Base-by-base conservation (phyloP, 1,140 invertebrate species). In the Caenorhabditis elegans region DNA sequence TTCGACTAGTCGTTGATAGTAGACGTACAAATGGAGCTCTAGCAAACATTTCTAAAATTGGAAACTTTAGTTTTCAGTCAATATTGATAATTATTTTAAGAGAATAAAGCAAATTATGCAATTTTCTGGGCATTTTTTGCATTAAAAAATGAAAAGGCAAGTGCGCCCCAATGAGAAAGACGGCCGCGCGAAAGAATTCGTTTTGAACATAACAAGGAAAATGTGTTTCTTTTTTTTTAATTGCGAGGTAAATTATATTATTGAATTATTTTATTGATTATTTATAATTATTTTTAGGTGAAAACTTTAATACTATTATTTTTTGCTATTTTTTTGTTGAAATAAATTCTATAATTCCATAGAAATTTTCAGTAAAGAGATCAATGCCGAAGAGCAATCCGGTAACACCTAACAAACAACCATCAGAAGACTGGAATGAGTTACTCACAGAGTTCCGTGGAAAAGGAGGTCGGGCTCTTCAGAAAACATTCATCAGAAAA, bases 401-500 rank as follows among this genome's bases (percentile, higher is more conserved):
- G 22, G 34, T 39, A 70, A 70, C 60, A 39, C 34, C 60, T 22
- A 70, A 39, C 31, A 70, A 70, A 39, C 60, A 36, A 19, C n/a
- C 17, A 4, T 34, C 60, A 22, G 34, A 39, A 70, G 60, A 70
- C 34, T 39, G n/a, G 34, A 70, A 39, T 43, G 17, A 70, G 10
- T 22, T 70, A 19, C n/a, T 70, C n/a, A 22, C 11, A 1, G 60
- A 70, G n/a, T 70, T 70, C n/a, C 10, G 22, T 22, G 8, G 39
- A 70, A 70, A 70, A 24, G 10, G 11, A 8, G 60, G 60, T 2
- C 60, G 60, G 2, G 60, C 34, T 39, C 60, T 70, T 39, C 60
- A 31, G 34, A 70, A 70, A 39, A 70, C 60, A 3, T 70, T 70
- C 22, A 70, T 70, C 34, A 70, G 28, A 70, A 70, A 70, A 22